A percentile compares a stretch with the other conserved stretches of the same genome.
phyloP scores from a whole-genome alignment of 2,113 vertebrate species.

The Chaetops frenatus region DNA sequence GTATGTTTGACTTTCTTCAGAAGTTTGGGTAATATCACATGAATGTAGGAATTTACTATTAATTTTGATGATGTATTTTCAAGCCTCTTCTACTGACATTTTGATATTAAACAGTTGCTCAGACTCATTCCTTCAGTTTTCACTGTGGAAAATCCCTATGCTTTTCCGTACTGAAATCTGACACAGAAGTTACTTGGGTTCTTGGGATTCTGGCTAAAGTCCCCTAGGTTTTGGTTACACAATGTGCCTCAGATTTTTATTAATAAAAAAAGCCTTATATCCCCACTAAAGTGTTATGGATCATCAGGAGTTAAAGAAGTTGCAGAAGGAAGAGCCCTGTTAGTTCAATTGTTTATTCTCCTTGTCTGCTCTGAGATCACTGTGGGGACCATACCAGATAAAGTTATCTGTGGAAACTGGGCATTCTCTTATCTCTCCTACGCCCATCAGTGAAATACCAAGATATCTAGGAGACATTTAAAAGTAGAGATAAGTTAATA shows the following conservation, averaged over 20 bases:
- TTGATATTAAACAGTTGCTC: neutral
- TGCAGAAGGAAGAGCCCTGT: neutral
- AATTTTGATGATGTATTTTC: neutral
- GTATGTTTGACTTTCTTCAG: neutral
- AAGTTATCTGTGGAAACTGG: constrained; percentile 18
- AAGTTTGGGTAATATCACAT: neutral
- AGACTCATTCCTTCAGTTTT: neutral
- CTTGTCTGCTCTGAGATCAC: constrained; percentile 16
- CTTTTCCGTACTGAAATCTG: neutral
- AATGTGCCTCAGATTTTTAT: neutral
- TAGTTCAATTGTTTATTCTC: constrained; percentile 28
- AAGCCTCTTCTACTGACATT: neutral
- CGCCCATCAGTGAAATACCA: neutral
- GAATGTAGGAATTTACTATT: neutral
- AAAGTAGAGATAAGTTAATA: constrained; percentile 22
- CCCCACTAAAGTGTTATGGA: neutral
- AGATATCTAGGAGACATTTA: constrained; percentile 25
- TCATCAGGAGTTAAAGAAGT: constrained; percentile 15
- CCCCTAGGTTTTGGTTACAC: neutral
- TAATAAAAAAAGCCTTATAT: neutral
- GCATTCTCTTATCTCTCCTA: neutral
- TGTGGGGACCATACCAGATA: neutral
- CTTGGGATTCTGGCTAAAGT: neutral
- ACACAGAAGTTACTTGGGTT: neutral
- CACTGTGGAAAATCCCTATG: neutral